phyloP scores from a whole-genome alignment of 2,113 vertebrate genomes.

The Dryoscopus gambensis region DNA sequence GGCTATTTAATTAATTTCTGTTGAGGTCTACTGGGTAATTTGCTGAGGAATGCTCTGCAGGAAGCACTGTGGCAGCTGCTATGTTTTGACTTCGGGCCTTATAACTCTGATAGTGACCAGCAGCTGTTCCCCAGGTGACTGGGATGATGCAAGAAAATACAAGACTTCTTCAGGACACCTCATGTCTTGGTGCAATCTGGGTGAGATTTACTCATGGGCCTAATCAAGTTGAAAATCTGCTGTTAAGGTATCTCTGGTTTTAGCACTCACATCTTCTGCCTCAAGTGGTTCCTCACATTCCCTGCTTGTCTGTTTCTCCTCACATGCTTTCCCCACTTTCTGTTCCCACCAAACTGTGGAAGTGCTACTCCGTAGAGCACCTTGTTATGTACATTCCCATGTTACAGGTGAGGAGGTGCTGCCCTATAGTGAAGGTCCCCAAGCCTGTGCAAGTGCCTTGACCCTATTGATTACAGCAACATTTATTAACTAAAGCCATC shows the following conservation, averaged over 20 bases:
- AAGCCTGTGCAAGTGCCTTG: not conserved
- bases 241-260: not conserved
- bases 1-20: slow-evolving; percentile 49
- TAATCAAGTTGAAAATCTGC: not conserved
- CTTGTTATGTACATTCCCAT: not conserved
- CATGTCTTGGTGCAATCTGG: not conserved
- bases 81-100: not conserved
- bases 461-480: not conserved
- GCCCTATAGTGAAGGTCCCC: not conserved
- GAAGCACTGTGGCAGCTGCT: not conserved
- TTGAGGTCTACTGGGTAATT: slow-evolving; percentile 21
- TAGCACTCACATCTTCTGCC: not conserved
- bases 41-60: not conserved
- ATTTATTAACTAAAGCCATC: not conserved
- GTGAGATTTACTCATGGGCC: not conserved
- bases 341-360: not conserved
- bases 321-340: not conserved
- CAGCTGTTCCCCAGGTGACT: not conserved
- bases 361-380: not conserved
- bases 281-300: not conserved
- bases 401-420: not conserved
- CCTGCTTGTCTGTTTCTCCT: not conserved
- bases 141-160: not conserved
- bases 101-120: not conserved
- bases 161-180: not conserved